Evolutionary conservation across 2,888 invertebrate species (phyloP), one percentile per base, ranked within the genome.

Genomic region (Pterobdella sp.): DNA sequence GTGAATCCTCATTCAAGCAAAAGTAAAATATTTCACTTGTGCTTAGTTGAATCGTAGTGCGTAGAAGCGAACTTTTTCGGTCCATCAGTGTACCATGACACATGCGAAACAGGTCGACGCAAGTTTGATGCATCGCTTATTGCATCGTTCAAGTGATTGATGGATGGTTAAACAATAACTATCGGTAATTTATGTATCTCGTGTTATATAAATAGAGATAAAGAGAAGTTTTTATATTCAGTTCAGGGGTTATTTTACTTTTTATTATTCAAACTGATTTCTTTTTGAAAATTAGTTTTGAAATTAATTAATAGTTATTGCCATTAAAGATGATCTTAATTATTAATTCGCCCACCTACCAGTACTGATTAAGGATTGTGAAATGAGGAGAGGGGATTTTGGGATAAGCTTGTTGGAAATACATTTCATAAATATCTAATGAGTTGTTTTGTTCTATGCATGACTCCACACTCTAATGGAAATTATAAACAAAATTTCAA

Each of bases 21-120:
- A 85, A 95, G 92, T 94, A 94, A 95, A 81, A 95, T 91, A 81
- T 91, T 94, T 0, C 91, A 91, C 80, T 88, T 87, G 60, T 56
- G 3, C 3, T 56, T 56, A 70, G 90, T 89, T 76, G 90, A 86
- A 81, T 91, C 91, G 76, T 92, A 91, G 81, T 94, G 92, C 7
- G 93, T 90, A 0, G 90, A 89, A 0, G 93, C 94, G 77, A 95
- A 84, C 81, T 90, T 89, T 1, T 90, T 89, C 10, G 91, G 91
- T 35, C 84, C 84, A 81, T 93, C 93, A 0, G 92, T 90, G 68
- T 92, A 92, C 94, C 94, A 95, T 1, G 92, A 93, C 64, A 94
- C 87, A 77, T 91, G 88, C 32, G 83, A 81, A 26, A 82, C 82
- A 74, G 83, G 82, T 75, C 85, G 77, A 73, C 84, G 83, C 56